These are phyloP conservation scores for Canis aureus DNA, from an alignment of 2,113 vertebrate genomes.

Conservation along the genomic window DNA sequence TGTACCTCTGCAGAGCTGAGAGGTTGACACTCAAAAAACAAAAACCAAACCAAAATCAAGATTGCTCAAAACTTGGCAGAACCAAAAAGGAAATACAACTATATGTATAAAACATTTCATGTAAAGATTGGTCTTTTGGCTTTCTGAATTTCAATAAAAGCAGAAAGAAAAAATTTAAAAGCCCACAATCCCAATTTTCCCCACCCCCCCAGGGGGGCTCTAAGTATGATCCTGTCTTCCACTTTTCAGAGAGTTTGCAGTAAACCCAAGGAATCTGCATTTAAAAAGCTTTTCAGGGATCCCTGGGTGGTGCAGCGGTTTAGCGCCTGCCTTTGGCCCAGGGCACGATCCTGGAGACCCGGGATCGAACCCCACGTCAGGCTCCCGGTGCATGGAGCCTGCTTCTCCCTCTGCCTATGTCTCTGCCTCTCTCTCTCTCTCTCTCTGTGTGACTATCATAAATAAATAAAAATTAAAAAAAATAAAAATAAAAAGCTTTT, in stretches of 20 bases:
- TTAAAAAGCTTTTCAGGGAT: background rate
- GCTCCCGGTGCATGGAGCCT: no score
- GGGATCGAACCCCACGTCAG: no score
- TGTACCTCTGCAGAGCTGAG: background rate
- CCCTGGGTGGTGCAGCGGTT: no score
- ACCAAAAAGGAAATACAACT: background rate
- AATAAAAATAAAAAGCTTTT: constrained; percentile 18
- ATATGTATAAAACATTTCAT: background rate
- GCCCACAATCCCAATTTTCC: background rate
- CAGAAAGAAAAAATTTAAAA: background rate
- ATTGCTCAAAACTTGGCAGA: background rate
- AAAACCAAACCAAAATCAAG: constrained; percentile 15
- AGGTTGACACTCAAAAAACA: background rate
- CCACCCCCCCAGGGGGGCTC: background rate
- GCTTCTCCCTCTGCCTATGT: no score
- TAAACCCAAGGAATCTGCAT: background rate
- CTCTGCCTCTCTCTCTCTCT: no score
- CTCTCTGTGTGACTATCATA: no score
- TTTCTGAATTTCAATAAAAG: background rate
- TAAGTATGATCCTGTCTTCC: background rate
- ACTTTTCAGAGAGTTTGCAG: background rate
- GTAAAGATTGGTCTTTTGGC: background rate
- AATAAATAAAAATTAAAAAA: no score
- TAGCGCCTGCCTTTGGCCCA: no score
- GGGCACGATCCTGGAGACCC: fast-evolving